These are phyloP conservation scores for Hemicentrotus pulcherrimus DNA, from an alignment of 35 echinoderm and acorn worm species.

Conservation along the genomic window DNA sequence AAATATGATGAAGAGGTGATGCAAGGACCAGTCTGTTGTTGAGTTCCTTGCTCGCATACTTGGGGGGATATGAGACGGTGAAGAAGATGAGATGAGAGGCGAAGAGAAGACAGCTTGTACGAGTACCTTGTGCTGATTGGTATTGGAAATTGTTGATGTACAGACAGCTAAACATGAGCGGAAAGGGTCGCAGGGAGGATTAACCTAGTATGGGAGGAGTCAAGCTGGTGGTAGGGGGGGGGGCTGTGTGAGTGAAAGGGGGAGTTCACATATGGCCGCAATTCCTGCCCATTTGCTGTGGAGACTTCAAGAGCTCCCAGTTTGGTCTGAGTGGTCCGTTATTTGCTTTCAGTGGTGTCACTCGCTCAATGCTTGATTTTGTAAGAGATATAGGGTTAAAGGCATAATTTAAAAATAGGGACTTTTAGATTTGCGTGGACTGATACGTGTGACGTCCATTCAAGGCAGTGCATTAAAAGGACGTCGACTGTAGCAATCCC, in stretches of 20 bases:
- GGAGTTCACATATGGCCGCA: not conserved
- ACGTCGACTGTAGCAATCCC: too few species aligned
- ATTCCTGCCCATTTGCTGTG: not conserved
- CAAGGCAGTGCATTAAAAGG: too few species aligned
- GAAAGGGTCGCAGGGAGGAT: not conserved
- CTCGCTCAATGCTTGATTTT: too few species aligned
- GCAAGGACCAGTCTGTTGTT: not conserved
- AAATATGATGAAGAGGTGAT: not conserved
- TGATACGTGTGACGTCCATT: too few species aligned
- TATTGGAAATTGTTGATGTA: slow-evolving; percentile 44
- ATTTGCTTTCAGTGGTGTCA: too few species aligned
- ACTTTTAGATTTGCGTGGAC: too few species aligned
- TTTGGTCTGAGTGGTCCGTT: too few species aligned
- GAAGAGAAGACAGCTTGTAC: not conserved
- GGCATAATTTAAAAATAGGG: too few species aligned
- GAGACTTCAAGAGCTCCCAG: too few species aligned
- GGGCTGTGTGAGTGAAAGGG: not conserved
- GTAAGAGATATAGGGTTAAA: too few species aligned
- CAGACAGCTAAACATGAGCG: not conserved
- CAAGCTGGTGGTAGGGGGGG: not conserved
- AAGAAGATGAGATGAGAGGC: not conserved
- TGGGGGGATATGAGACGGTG: not conserved
- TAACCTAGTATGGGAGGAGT: slow-evolving; percentile 16
- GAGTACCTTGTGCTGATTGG: not conserved
- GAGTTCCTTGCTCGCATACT: not conserved